phyloP scores from a whole-genome alignment of 1,140 invertebrate genomes.

The Sarcophaga peregrina region DNA sequence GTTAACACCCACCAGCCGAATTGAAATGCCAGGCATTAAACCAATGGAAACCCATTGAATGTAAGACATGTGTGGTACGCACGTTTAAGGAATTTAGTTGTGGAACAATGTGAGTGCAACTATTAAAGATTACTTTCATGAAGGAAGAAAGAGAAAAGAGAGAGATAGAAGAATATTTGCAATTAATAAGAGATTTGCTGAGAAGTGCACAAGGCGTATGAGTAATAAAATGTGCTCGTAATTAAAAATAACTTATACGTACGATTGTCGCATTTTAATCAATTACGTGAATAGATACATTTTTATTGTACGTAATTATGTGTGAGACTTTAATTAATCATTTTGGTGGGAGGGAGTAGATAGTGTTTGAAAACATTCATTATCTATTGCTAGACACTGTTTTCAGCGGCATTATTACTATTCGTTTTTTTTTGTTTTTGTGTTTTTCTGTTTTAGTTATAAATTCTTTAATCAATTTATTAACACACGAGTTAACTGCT shows the following conservation, averaged over 20 bases:
- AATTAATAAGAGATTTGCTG: not conserved
- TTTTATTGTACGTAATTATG: too few species aligned
- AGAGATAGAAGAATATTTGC: too few species aligned
- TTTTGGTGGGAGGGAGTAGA: too few species aligned
- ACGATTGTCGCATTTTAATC: not conserved
- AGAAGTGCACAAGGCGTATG: not conserved
- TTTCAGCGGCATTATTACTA: not conserved
- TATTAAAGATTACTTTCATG: not conserved
- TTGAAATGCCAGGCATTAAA: not conserved
- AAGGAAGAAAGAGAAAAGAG: not conserved
- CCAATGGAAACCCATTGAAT: not conserved
- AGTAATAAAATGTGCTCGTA: not conserved
- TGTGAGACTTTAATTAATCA: too few species aligned
- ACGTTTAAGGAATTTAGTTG: not conserved
- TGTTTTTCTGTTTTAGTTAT: not conserved
- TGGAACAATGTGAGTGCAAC: not conserved
- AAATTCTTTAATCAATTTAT: not conserved
- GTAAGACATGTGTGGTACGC: not conserved
- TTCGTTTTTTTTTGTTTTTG: not conserved
- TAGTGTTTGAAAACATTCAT: too few species aligned
- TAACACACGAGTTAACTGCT: not conserved
- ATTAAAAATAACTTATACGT: conserved; percentile 16
- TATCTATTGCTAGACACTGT: not conserved
- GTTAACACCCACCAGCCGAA: not conserved
- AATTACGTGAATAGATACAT: too few species aligned